Evolutionary conservation across 2,888 invertebrate species (phyloP), one percentile per base, ranked within the genome.

Genomic region (Amitus sp.): DNA sequence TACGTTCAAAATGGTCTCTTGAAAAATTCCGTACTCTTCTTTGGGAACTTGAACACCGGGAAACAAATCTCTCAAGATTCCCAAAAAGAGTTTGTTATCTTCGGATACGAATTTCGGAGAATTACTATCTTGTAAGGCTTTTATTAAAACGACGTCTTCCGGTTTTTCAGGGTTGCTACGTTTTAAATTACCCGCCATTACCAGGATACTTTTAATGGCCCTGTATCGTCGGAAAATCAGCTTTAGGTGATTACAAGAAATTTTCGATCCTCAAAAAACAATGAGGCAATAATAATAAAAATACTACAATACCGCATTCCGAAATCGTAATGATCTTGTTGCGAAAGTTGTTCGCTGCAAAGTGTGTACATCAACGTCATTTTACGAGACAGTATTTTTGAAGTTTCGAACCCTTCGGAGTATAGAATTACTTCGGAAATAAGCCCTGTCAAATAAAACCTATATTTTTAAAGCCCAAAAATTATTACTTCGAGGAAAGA

Each of bases 331-430:
- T 96, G 95, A 76, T 95, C 92, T 76, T 95, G 95, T 71, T 95
- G 94, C 0, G 94, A 95, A 1, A 96, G 85, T 77, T 95, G 95
- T 77, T 96, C 95, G 71, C 93, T 94, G 73, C 94, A 94, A 3
- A 95, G 83, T 73, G 94, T 94, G 83, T 95, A 95, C 93, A 95
- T 93, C 79, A 94, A 90, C 0, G 93, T 92, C 94, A 95, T 95
- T 82, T 96, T 95, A 74, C 91, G 89, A 0, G 95, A 93, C n/a
- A 96, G 84, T 2, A 88, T 86, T 78, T 90, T 94, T 0, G 95
- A 95, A 0, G 93, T 91, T 78, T 94, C 94, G 75, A 95, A 96
- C 7, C 95, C 95, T 83, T 95, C 95, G 0, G 95, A 95, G 80
- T 95, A 95, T n/a, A 96, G 83, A 64, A 94, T 95, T 2, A 95